Evolutionary conservation across 2,797 vertebrate genomes (phyloP).

Genomic region (Sebastiscus tertius): DNA sequence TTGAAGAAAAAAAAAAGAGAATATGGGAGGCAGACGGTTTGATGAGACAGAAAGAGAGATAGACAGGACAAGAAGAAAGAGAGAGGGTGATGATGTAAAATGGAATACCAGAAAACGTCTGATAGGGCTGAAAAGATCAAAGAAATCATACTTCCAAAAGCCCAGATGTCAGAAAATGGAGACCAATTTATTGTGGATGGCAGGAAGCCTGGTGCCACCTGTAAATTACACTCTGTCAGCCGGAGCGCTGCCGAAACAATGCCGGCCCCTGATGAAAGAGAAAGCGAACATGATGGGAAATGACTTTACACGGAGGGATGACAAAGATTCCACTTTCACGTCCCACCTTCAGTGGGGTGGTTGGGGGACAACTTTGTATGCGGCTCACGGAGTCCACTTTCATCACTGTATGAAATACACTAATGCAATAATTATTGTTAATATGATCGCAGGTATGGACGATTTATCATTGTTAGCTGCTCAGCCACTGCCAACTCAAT

Average conservation of each 20-base stretch:
- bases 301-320: conserved; percentile 37
- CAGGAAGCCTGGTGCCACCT: conserved; percentile 75
- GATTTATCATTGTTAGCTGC: conserved; percentile 64
- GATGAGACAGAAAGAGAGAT: conserved; percentile 50
- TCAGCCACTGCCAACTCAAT: conserved; percentile 54
- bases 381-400: conserved; percentile 35
- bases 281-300: conserved; percentile 54
- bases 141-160: conserved; percentile 76
- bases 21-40: conserved; percentile 40
- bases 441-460: conserved; percentile 64
- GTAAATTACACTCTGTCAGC: conserved; percentile 73
- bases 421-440: conserved; percentile 71
- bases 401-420: conserved; percentile 33
- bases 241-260: conserved; percentile 62
- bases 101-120: conserved; percentile 62
- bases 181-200: conserved; percentile 77
- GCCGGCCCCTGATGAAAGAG: conserved; percentile 60
- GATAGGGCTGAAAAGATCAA: conserved; percentile 74
- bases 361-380: conserved; percentile 23
- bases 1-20: neutral
- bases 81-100: conserved; percentile 60
- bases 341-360: neutral
- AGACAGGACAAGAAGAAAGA: conserved; percentile 41
- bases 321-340: conserved; percentile 26
- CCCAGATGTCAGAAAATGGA: conserved; percentile 78